Conservation (phyloP, 2,797 vertebrate species). For the Chelon auratus region DNA sequence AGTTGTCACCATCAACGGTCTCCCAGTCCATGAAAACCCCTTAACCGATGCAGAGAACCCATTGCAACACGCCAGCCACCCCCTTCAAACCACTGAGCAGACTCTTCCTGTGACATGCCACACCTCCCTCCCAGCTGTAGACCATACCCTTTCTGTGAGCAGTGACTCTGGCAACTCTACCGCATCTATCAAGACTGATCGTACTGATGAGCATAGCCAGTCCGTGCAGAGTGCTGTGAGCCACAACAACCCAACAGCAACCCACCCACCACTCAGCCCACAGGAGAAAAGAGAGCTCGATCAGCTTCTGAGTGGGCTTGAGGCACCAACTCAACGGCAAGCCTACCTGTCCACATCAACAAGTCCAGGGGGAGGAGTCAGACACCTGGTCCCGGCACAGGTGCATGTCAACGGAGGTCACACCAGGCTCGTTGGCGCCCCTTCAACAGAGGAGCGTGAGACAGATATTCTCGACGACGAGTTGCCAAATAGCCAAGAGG, state of each 20-base stretch:
- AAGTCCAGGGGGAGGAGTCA: constrained; percentile 83
- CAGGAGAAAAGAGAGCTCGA: constrained; percentile 92
- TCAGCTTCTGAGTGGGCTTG: constrained; percentile 92
- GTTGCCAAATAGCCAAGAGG: constrained; percentile 91
- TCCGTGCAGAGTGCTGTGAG: constrained; percentile 62
- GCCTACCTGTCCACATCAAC: constrained; percentile 78
- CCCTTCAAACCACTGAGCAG: constrained; percentile 74
- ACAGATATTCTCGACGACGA: constrained; percentile 95
- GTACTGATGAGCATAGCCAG: constrained; percentile 90
- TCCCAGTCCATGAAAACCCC: constrained; percentile 85
- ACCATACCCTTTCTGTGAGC: constrained; percentile 93
- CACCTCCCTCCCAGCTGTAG: constrained; percentile 81
- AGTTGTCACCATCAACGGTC: constrained; percentile 85
- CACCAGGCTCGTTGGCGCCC: constrained; percentile 51
- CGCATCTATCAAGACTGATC: constrained; percentile 95
- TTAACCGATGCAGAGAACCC: constrained; percentile 68
- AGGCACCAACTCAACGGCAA: constrained; percentile 77
- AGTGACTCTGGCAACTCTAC: constrained; percentile 98
- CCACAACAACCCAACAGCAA: constrained; percentile 60
- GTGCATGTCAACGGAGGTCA: constrained; percentile 92
- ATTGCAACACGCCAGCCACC: constrained; percentile 73
- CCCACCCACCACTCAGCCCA: constrained; percentile 81
- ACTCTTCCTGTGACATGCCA: constrained; percentile 77
- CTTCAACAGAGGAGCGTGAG: constrained; percentile 87
- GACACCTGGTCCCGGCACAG: constrained; percentile 93